A percentile compares a stretch with the other conserved stretches of the same genome.
phyloP scores from a whole-genome alignment of 2,113 vertebrate genomes.

The Actenoides lindsayi region DNA sequence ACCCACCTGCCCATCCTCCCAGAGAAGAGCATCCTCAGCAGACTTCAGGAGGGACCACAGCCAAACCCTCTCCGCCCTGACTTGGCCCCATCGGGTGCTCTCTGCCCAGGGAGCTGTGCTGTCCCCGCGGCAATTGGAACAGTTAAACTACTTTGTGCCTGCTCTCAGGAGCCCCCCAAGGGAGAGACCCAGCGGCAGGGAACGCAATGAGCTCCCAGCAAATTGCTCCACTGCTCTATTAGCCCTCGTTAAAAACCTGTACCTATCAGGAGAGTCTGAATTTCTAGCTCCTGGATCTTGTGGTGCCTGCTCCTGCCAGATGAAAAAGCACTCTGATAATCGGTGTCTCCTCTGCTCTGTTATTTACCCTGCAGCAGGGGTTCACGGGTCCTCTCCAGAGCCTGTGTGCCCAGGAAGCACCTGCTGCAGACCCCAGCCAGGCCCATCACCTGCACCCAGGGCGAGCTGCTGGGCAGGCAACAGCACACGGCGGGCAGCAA shows the following conservation, averaged over 20 bases:
- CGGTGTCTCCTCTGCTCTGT: not conserved
- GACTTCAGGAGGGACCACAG: not conserved
- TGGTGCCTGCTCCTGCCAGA: not conserved
- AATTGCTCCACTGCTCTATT: not conserved
- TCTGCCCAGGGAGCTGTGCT: not conserved
- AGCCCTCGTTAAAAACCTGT: not conserved
- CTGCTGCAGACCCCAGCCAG: not conserved
- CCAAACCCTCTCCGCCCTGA: rapidly evolving
- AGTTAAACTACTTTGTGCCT: not conserved
- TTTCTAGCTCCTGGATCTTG: not conserved
- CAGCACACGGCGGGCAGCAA: not conserved
- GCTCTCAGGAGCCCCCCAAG: not conserved
- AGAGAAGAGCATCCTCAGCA: not conserved
- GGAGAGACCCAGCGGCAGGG: not conserved
- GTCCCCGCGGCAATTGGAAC: not conserved
- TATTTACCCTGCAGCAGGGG: rapidly evolving
- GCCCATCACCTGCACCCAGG: rapidly evolving
- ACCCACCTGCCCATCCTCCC: not conserved
- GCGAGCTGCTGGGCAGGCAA: not conserved
- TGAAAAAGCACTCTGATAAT: not conserved
- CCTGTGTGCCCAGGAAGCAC: rapidly evolving
- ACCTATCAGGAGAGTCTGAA: not conserved
- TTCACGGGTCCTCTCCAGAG: rapidly evolving
- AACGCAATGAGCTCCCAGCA: not conserved
- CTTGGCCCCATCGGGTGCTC: rapidly evolving